These are phyloP conservation scores for Frieseomelitta varia DNA, from an alignment of 1,140 invertebrate genomes.

Conservation along the genomic window DNA sequence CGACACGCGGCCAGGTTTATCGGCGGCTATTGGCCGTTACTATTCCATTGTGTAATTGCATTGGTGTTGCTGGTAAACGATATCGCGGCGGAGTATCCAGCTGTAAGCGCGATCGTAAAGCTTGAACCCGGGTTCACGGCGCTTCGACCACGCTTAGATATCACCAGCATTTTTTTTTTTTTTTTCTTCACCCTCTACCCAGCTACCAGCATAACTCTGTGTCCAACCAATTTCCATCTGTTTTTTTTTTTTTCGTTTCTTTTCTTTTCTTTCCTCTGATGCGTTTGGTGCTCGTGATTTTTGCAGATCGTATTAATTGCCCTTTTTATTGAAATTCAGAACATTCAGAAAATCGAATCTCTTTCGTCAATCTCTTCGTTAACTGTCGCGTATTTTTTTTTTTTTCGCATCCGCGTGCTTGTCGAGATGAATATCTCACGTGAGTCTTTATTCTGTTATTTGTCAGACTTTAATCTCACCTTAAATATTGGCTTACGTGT, in stretches of 20 bases:
- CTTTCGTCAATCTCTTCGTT: too few species aligned
- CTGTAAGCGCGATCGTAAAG: constrained; percentile 68
- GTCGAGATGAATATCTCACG: too few species aligned
- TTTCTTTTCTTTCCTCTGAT: background rate
- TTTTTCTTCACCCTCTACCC: background rate
- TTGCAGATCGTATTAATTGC: background rate
- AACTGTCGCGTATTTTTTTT: too few species aligned
- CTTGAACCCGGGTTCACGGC: constrained; percentile 74
- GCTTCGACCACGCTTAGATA: constrained; percentile 54
- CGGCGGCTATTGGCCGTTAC: constrained; percentile 68
- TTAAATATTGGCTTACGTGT: too few species aligned
- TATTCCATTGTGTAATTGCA: constrained; percentile 73
- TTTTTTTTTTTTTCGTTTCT: background rate
- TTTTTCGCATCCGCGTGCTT: too few species aligned
- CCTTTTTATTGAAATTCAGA: too few species aligned
- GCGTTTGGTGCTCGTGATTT: background rate
- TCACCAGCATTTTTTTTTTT: background rate
- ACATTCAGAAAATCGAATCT: too few species aligned
- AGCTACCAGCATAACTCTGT: background rate
- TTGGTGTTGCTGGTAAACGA: constrained; percentile 69
- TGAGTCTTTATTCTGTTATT: too few species aligned
- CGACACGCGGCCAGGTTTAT: constrained; percentile 56
- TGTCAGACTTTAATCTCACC: too few species aligned
- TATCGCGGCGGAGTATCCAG: constrained; percentile 66
- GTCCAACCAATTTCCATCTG: background rate